A percentile compares a stretch with the other conserved stretches of the same genome.
These are phyloP conservation scores for Cosmia trapezina DNA, from an alignment of 2,888 invertebrate species.

Conservation along the genomic window DNA sequence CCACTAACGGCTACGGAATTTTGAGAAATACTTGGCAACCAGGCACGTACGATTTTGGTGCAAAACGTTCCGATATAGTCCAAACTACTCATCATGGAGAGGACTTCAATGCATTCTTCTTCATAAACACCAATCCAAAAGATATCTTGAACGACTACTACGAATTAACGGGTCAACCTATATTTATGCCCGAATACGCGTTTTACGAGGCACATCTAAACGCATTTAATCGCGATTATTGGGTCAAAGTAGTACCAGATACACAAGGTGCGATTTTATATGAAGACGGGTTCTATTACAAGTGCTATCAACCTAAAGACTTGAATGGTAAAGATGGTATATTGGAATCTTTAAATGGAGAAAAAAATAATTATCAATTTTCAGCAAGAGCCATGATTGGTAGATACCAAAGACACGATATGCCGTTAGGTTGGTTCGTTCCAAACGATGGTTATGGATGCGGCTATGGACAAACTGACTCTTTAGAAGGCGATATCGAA, in stretches of 20 bases:
- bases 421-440: constrained; percentile 86
- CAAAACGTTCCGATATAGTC: constrained; percentile 63
- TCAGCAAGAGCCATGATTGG: constrained; percentile 87
- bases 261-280: constrained; percentile 78
- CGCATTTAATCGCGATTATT: constrained; percentile 86
- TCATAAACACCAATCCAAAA: constrained; percentile 77
- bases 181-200: constrained; percentile 84
- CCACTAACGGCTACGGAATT: constrained; percentile 83
- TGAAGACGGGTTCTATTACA: constrained; percentile 86
- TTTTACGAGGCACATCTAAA: constrained; percentile 87
- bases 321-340: constrained; percentile 79
- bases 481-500: constrained; percentile 82
- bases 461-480: constrained; percentile 86
- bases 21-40: constrained; percentile 86
- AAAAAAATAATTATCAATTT: constrained; percentile 86
- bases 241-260: constrained; percentile 79
- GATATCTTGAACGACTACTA: constrained; percentile 84
- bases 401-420: constrained; percentile 81
- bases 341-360: constrained; percentile 86
- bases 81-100: constrained; percentile 75
- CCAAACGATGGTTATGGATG: constrained; percentile 87
- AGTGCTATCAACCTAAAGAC: constrained; percentile 80
- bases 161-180: constrained; percentile 83
- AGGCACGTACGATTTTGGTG: constrained; percentile 83
- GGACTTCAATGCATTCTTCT: constrained; percentile 83